A percentile compares a stretch with the other conserved stretches of the same genome.
Evolutionary conservation across 2,113 vertebrate genomes (phyloP).

Genomic region (Grantiella picta): DNA sequence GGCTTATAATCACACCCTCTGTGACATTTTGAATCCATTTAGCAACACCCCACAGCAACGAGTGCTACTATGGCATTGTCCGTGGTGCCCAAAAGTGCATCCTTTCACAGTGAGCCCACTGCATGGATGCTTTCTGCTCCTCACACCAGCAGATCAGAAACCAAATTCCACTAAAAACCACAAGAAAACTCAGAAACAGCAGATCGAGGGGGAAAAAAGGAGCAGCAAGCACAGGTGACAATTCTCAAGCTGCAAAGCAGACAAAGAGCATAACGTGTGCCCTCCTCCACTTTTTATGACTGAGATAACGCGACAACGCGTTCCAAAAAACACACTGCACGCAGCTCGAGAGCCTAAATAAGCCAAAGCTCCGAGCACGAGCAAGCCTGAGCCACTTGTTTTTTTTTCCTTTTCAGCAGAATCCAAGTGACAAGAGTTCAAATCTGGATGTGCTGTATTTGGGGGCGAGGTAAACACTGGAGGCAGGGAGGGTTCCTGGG

Average conservation of each 20-base stretch:
- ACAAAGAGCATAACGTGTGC: not conserved
- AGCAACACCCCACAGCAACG: rapidly evolving
- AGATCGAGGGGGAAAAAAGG: not conserved
- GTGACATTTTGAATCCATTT: not conserved
- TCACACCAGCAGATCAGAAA: not conserved
- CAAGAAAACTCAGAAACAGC: not conserved
- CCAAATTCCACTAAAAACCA: not conserved
- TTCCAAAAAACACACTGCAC: not conserved
- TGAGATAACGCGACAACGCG: not conserved
- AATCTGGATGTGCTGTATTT: conserved; percentile 54
- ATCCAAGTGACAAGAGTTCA: conserved; percentile 58
- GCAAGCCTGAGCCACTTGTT: not conserved
- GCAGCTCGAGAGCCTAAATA: not conserved
- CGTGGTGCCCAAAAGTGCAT: not conserved
- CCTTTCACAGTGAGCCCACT: not conserved
- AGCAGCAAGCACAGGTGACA: not conserved
- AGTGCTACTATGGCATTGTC: not conserved
- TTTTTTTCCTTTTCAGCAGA: not conserved
- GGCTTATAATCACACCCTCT: not conserved
- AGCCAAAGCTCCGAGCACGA: not conserved
- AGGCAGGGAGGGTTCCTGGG: conserved; percentile 50
- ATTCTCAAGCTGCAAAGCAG: not conserved
- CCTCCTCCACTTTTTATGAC: not conserved
- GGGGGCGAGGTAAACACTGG: conserved; percentile 5
- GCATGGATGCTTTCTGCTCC: not conserved